Evolutionary conservation across 1,140 invertebrate genomes (phyloP).

Genomic region (Cotesia typhae): DNA sequence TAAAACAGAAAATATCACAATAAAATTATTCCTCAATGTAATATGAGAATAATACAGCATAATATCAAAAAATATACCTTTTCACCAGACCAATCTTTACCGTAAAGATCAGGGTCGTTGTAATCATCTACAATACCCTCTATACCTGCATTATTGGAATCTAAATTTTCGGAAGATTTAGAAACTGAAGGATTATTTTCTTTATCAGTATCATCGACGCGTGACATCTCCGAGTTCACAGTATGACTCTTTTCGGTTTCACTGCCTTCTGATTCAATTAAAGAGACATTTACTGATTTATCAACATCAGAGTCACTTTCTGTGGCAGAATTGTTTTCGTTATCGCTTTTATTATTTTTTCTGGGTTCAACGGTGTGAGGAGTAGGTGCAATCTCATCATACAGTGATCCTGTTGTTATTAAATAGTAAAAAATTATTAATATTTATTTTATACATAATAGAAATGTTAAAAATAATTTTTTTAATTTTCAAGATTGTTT

Average conservation of each 20-base stretch:
- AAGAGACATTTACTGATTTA: neutral
- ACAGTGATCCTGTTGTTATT: constrained; percentile 1
- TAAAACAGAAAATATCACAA: constrained; percentile 7
- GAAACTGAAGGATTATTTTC: neutral
- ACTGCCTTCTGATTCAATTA: neutral
- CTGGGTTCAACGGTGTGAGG: neutral
- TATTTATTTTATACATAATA: neutral
- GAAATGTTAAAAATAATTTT: too few species aligned
- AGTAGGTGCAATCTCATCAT: neutral
- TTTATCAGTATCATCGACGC: neutral
- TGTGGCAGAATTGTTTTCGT: neutral
- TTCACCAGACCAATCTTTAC: constrained; percentile 6
- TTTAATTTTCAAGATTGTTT: too few species aligned
- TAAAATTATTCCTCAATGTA: neutral
- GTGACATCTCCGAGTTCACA: neutral
- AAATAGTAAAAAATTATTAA: constrained; percentile 5
- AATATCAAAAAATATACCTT: constrained; percentile 6
- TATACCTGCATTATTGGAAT: neutral
- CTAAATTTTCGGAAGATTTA: neutral
- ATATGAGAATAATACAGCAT: constrained; percentile 6
- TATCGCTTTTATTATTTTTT: neutral
- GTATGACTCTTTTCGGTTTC: neutral
- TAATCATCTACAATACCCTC: neutral
- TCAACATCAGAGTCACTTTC: constrained; percentile 6
- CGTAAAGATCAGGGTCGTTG: constrained; percentile 6